phyloP scores from a whole-genome alignment of 1,140 invertebrate species.

The Limonius californicus region DNA sequence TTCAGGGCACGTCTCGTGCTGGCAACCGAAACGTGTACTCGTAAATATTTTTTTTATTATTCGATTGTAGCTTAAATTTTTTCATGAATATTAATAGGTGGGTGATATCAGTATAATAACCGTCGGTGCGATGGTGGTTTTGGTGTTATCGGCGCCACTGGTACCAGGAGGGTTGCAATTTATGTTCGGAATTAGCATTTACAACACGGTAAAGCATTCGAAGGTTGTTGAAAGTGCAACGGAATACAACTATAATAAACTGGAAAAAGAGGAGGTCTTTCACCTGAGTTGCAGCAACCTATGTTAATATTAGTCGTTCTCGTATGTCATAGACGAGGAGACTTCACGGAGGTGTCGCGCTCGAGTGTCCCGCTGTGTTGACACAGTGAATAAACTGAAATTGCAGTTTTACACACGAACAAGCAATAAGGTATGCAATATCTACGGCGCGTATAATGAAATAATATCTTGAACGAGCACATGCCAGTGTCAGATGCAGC shows the following conservation, averaged over 20 bases:
- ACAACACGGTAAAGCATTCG: background rate
- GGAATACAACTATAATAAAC: background rate
- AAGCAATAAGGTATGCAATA: slow-evolving; percentile 23
- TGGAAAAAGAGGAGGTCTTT: slow-evolving; percentile 8
- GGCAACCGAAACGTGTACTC: too few species aligned
- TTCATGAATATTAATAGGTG: too few species aligned
- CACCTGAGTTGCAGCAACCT: background rate
- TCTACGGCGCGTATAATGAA: slow-evolving; percentile 21
- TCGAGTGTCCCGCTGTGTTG: slow-evolving; percentile 19
- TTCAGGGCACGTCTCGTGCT: too few species aligned
- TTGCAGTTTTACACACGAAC: slow-evolving; percentile 20
- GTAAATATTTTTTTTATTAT: too few species aligned
- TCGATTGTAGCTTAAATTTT: too few species aligned
- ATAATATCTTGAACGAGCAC: slow-evolving; percentile 18
- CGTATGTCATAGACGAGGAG: slow-evolving; percentile 1
- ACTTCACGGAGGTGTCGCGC: slow-evolving; percentile 16
- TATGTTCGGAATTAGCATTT: background rate
- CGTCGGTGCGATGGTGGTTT: background rate
- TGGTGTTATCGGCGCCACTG: too few species aligned
- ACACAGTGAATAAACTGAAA: slow-evolving; percentile 22
- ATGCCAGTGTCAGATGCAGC: slow-evolving; percentile 17
- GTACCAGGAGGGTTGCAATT: background rate
- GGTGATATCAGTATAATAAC: too few species aligned
- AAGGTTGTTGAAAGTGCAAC: background rate
- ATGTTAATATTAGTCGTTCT: slow-evolving; percentile 12